Percentiles rank a stretch among this genome's conserved stretches.
phyloP scores from a whole-genome alignment of 2,888 invertebrate species.

The Lasioglossum pauxillum region DNA sequence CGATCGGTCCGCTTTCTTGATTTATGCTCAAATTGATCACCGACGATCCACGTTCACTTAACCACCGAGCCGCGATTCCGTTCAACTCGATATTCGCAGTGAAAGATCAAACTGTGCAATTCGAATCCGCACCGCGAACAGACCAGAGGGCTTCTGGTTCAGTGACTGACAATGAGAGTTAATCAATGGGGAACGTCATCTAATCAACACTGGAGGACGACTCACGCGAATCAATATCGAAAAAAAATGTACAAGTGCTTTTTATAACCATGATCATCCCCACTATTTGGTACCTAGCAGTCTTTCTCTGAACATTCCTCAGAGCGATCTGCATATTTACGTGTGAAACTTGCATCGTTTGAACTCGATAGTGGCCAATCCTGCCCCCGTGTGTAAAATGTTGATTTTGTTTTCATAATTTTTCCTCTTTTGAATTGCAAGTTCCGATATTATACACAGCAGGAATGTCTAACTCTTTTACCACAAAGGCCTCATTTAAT shows the following conservation, averaged over 20 bases:
- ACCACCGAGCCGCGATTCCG: not conserved
- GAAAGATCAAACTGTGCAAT: not conserved
- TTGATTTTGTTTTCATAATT: too few relatives aligned
- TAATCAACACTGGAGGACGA: not conserved
- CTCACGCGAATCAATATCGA: conserved; percentile 8
- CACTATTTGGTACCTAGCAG: not conserved
- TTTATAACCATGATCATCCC: conserved; percentile 60
- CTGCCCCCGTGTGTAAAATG: not conserved
- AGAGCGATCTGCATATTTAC: conserved; percentile 26
- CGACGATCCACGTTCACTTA: not conserved
- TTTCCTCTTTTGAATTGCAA: too few relatives aligned
- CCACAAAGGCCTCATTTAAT: too few relatives aligned
- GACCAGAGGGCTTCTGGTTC: not conserved
- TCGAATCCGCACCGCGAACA: not conserved
- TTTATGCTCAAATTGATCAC: not conserved
- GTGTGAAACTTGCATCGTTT: not conserved
- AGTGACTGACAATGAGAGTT: not conserved
- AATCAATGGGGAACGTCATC: not conserved
- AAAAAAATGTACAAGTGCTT: conserved; percentile 7
- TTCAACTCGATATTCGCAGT: not conserved
- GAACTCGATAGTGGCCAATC: not conserved
- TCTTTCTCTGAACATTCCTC: conserved; percentile 30
- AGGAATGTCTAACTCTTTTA: too few relatives aligned
- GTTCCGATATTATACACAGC: too few relatives aligned
- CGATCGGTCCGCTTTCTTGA: not conserved